phyloP scores from a whole-genome alignment of 2,888 invertebrate species.

The Callyntrura guangdongensis region DNA sequence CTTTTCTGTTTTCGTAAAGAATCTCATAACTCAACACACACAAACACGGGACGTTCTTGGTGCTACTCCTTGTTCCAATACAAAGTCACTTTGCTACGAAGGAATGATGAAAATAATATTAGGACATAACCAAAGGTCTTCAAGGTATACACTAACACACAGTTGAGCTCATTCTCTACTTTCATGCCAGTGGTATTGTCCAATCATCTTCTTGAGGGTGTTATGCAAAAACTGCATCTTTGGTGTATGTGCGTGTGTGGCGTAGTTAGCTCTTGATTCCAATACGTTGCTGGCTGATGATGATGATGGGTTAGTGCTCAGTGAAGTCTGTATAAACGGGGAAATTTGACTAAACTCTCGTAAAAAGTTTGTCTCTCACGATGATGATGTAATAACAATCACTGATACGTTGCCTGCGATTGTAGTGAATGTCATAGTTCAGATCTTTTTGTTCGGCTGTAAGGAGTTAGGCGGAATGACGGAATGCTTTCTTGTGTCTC shows the following conservation, averaged over 20 bases:
- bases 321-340: too few species aligned
- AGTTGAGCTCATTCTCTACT: neutral
- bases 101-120: neutral
- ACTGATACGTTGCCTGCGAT: neutral
- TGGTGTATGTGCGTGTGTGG: neutral
- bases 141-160: neutral
- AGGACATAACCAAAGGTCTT: neutral
- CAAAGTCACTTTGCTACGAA: neutral
- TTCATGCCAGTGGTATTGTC: neutral
- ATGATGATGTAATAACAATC: neutral
- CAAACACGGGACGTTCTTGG: neutral
- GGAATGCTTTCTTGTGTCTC: neutral
- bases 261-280: slow-evolving; percentile 8
- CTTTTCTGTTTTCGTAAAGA: neutral
- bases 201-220: neutral
- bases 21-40: slow-evolving; percentile 39
- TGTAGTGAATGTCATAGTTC: neutral
- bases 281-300: neutral
- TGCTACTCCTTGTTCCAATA: neutral
- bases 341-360: slow-evolving; percentile 19
- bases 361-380: neutral
- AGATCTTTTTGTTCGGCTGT: neutral
- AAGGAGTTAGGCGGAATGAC: neutral
- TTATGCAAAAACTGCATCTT: slow-evolving; percentile 36
- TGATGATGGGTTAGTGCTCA: neutral